Evolutionary conservation across 2,797 vertebrate species (phyloP), one percentile per base, ranked within the genome.

Genomic region (Diceros bicornis): DNA sequence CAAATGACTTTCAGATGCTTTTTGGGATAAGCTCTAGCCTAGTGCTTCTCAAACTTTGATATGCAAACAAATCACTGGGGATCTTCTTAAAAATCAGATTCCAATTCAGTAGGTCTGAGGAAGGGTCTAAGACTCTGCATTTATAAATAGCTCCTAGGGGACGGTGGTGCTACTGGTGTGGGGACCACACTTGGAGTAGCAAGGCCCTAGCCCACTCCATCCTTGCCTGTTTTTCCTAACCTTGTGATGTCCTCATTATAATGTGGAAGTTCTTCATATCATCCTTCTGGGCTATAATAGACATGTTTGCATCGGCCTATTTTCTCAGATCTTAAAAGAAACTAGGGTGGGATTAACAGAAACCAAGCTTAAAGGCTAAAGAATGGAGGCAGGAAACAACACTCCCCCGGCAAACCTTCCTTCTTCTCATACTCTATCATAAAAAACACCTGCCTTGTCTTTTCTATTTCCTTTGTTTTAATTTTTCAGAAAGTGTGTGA

Each of bases 1-100:
- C 47, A 96, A 91, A 96, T 71, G 61, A 72, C 18, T 81, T 93
- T 89, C 71, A 59, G 72, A 62, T 93, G n/a, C 10, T 92, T 97
- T 89, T 57, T 6, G 12, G 52, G 34, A 82, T 66, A 85, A 91
- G 34, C 2, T 91, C 8, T 85, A 91, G 32, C 41, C 57, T 32
- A 89, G 9, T 47, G 74, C 55, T 34, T 87, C 74, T 87, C 64
- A 87, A 72, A 87, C 16, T 52, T 93, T 84, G 50, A 17, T 72
- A 71, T 89, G 8, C 41, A 86, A 79, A 92, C 47, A 64, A 78
- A 87, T 85, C 29, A 82, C 20, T 61, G 32, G 25, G 37, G 50
- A 55, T 71, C 41, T 77, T 78, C n/a, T 91, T 85, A 91, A 77
- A 89, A 85, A 64, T 34, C 11, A 86, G 66, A 93, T 94, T 93